Conservation (phyloP, 2,113 vertebrate species). For the Gallinago undulata region DNA sequence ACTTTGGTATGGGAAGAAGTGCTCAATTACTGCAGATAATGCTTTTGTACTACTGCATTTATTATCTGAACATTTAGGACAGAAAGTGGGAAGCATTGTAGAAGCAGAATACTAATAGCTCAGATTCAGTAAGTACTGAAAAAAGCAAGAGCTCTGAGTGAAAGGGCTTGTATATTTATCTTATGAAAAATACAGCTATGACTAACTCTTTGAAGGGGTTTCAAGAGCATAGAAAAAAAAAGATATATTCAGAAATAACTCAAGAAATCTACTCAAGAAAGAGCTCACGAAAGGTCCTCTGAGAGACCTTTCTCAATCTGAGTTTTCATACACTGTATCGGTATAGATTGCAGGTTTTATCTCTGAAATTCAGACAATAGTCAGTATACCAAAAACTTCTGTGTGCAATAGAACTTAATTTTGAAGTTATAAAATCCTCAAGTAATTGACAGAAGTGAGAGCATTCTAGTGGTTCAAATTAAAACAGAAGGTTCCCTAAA, state of each 20-base stretch:
- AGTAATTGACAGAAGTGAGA: background rate
- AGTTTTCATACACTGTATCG: background rate
- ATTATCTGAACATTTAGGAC: background rate
- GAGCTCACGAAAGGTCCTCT: background rate
- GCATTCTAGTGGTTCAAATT: background rate
- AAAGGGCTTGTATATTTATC: background rate
- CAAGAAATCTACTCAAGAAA: background rate
- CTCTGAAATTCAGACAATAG: background rate
- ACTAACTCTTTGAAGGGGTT: background rate
- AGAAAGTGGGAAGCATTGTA: background rate
- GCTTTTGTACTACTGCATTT: background rate
- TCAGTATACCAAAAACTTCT: background rate
- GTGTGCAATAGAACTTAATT: background rate
- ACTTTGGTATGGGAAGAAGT: fast-evolving
- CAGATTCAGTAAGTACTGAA: background rate
- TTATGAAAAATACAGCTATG: background rate
- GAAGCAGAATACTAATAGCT: background rate
- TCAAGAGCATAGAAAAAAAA: background rate
- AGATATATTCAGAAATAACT: background rate
- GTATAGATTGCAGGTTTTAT: background rate
- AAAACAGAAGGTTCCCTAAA: background rate
- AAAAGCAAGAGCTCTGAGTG: background rate
- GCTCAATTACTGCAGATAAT: background rate
- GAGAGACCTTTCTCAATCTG: background rate
- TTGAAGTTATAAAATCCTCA: background rate